These are phyloP conservation scores for Ifrita kowaldi DNA, from an alignment of 2,113 vertebrate genomes.

Conservation along the genomic window DNA sequence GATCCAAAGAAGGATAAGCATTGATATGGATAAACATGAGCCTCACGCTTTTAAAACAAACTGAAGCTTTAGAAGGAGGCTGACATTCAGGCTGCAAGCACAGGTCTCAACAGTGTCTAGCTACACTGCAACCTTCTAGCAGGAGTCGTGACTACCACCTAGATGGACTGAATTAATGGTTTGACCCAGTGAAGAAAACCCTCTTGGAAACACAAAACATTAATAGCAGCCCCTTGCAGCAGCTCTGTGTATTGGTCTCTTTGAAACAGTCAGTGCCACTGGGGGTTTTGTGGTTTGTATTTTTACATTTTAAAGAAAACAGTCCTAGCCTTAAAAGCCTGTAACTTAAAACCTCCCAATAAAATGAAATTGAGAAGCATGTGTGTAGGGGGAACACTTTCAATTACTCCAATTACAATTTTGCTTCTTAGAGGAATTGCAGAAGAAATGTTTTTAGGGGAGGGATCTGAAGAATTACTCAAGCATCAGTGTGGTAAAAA, in stretches of 20 bases:
- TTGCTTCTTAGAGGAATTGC: neutral
- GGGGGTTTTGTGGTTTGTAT: neutral
- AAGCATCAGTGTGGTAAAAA: neutral
- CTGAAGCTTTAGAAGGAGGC: neutral
- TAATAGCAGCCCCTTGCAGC: neutral
- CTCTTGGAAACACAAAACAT: neutral
- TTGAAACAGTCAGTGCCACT: neutral
- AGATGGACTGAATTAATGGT: neutral
- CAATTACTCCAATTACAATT: neutral
- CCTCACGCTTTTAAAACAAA: neutral
- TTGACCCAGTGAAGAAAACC: neutral
- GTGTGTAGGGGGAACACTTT: neutral
- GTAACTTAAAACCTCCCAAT: neutral
- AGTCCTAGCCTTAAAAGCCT: neutral
- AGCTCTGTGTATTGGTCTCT: neutral
- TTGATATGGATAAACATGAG: neutral
- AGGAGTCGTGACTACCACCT: neutral
- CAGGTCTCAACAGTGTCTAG: rapidly evolving
- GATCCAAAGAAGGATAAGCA: neutral
- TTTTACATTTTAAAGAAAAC: neutral
- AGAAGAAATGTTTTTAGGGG: neutral
- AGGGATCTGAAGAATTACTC: neutral
- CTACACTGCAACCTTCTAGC: neutral
- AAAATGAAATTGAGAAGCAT: neutral
- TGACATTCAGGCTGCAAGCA: neutral